phyloP scores from a whole-genome alignment of 2,113 vertebrate genomes.

The Oncorhynchus tshawytscha region DNA sequence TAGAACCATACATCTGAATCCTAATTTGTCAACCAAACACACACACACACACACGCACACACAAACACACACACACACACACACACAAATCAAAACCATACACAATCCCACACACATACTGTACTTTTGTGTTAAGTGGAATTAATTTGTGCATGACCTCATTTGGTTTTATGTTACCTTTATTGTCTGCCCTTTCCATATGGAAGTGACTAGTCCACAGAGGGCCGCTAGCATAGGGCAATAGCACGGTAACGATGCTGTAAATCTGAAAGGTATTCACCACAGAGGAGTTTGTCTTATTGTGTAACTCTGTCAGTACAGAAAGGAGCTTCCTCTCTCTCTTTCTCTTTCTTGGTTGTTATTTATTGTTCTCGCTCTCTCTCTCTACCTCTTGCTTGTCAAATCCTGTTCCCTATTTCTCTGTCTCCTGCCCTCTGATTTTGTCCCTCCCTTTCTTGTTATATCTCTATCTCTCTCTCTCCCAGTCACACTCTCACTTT shows the following conservation, averaged over 20 bases:
- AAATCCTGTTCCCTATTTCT: background rate
- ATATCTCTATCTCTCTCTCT: background rate
- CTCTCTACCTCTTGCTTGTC: slow-evolving; percentile 3
- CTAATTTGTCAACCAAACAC: slow-evolving; percentile 12
- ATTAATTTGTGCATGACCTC: slow-evolving; percentile 52
- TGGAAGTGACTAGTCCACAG: slow-evolving; percentile 42
- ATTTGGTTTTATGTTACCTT: slow-evolving; percentile 53
- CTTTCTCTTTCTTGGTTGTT: background rate
- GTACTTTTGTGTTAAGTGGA: slow-evolving; percentile 13
- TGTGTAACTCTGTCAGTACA: slow-evolving; percentile 26
- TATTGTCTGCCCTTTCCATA: slow-evolving; percentile 48
- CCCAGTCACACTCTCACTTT: too few species aligned
- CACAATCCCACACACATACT: slow-evolving; percentile 2
- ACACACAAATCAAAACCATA: background rate
- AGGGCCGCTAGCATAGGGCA: slow-evolving; percentile 24
- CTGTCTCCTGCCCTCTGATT: background rate
- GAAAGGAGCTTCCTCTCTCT: background rate
- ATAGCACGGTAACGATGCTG: slow-evolving; percentile 33
- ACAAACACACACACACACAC: background rate
- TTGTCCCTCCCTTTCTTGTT: background rate
- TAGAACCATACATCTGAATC: slow-evolving; percentile 21
- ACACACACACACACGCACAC: too few species aligned
- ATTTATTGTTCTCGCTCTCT: background rate
- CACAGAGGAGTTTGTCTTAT: slow-evolving; percentile 20
- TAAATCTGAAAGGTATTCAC: slow-evolving; percentile 34